Evolutionary conservation across 2,797 vertebrate species (phyloP), one percentile per base, ranked within the genome.

Genomic region (Gallirallus australis): DNA sequence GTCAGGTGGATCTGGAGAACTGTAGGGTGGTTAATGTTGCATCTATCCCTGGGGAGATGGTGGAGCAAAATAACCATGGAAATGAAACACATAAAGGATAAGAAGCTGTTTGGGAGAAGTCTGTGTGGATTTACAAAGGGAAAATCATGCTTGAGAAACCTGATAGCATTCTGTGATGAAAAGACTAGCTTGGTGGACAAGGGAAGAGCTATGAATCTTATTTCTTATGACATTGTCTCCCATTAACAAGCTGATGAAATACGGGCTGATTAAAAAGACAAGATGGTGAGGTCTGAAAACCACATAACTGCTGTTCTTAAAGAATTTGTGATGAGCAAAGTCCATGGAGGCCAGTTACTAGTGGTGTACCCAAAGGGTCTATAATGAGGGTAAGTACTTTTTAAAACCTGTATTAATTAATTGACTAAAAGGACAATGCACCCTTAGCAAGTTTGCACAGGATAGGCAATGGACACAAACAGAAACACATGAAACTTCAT

Each of bases 41-140:
- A 0, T 48, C 2, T 1, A 0, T 60, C 6, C 9, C 31, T 72
- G 17, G 2, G 9, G 16, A 82, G 5, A 50, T 14, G 20, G 12
- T 53, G 9, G 12, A 73, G 14, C 18, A 82, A 82, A 63, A 81
- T 71, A 31, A 13, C 28, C 6, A 40, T 59, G 27, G 24, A 60
- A 82, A 52, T 5, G 5, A 42, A 75, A 71, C 5, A 37, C 1
- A 21, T 4, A n/a, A 71, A 27, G 7, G 9, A 56, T 3, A 64
- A 52, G 7, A 10, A 63, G 7, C 2, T 64, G 18, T 66, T n/a
- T 28, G 3, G 40, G 7, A 52, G 20, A 39, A 76, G 10, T 52
- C 31, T 39, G 7, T 28, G 40, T 35, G 27, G 28, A 39, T 81
- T 75, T 39, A 39, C 11, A 37, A 80, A 68, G 12, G 15, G 28